A percentile compares a stretch with the other conserved stretches of the same genome.
Evolutionary conservation across 2,888 invertebrate genomes (phyloP).

Genomic region (Melikaiella ostensackeni): DNA sequence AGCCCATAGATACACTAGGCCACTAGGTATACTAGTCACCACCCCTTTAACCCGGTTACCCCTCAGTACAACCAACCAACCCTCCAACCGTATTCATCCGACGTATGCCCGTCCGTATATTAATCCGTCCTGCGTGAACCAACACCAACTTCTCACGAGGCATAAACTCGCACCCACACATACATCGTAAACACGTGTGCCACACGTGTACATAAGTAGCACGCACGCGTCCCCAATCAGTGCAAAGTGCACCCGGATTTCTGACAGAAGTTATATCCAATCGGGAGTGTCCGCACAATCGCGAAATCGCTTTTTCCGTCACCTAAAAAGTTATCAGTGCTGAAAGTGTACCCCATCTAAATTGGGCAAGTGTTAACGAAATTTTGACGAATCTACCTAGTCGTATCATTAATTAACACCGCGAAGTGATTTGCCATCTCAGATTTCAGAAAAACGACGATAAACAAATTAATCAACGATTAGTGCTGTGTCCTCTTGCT

Average conservation of each 20-base stretch:
- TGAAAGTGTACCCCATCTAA: neutral
- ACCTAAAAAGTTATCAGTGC: constrained; percentile 12
- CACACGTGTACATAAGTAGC: constrained; percentile 44
- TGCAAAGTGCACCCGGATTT: constrained; percentile 51
- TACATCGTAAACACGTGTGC: constrained; percentile 42
- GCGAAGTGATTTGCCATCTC: neutral
- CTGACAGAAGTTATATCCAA: constrained; percentile 25
- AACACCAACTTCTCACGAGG: constrained; percentile 45
- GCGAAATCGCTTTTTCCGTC: neutral
- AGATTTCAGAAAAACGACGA: neutral
- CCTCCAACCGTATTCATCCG: constrained; percentile 25
- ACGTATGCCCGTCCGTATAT: constrained; percentile 45
- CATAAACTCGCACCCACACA: constrained; percentile 46
- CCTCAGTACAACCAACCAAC: constrained; percentile 34
- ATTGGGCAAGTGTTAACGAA: neutral
- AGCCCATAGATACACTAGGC: constrained; percentile 63
- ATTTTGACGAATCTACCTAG: constrained; percentile 1
- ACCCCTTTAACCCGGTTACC: constrained; percentile 42
- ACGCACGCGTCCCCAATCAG: constrained; percentile 55
- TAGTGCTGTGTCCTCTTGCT: neutral
- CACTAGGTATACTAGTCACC: constrained; percentile 61
- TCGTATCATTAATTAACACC: neutral
- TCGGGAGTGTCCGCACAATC: neutral
- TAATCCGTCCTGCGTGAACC: constrained; percentile 41
- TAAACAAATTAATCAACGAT: constrained; percentile 12